These are phyloP conservation scores for Phoenicopterus ruber DNA, from an alignment of 2,113 vertebrate species.

Conservation along the genomic window DNA sequence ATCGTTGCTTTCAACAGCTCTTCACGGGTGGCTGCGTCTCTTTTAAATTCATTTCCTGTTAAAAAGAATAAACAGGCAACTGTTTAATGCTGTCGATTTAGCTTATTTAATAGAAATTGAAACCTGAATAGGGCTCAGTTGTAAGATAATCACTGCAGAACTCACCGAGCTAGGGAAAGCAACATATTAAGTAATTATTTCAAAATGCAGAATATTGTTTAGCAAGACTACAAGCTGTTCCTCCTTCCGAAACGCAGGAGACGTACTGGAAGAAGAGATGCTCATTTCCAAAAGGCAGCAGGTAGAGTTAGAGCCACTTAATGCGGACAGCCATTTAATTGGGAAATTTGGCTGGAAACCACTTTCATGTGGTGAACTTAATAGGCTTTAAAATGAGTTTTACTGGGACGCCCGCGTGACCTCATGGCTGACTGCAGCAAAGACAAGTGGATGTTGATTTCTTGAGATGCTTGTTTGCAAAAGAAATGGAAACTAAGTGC, in stretches of 20 bases:
- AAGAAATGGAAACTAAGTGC: background rate
- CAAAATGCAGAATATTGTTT: background rate
- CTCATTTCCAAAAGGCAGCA: background rate
- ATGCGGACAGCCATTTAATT: background rate
- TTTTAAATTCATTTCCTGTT: slow-evolving; percentile 78
- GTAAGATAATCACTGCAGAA: slow-evolving; percentile 33
- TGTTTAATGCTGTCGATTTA: slow-evolving; percentile 67
- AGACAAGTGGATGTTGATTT: background rate
- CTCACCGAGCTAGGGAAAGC: background rate
- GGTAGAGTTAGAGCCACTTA: background rate
- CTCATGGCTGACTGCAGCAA: background rate
- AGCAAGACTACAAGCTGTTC: background rate
- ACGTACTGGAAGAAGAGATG: background rate
- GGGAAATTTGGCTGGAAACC: slow-evolving; percentile 16
- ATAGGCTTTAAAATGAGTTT: slow-evolving; percentile 40
- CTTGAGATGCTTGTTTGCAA: background rate
- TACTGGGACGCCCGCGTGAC: background rate
- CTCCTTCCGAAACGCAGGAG: background rate
- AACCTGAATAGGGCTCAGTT: slow-evolving; percentile 46
- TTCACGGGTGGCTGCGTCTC: slow-evolving; percentile 71
- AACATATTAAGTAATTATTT: background rate
- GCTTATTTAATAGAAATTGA: slow-evolving; percentile 69
- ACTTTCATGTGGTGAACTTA: slow-evolving; percentile 49
- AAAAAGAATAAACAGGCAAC: slow-evolving; percentile 73
- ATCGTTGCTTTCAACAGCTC: slow-evolving; percentile 70